Evolutionary conservation across 2,888 invertebrate genomes (phyloP).

Genomic region (Dilophus febrilis): DNA sequence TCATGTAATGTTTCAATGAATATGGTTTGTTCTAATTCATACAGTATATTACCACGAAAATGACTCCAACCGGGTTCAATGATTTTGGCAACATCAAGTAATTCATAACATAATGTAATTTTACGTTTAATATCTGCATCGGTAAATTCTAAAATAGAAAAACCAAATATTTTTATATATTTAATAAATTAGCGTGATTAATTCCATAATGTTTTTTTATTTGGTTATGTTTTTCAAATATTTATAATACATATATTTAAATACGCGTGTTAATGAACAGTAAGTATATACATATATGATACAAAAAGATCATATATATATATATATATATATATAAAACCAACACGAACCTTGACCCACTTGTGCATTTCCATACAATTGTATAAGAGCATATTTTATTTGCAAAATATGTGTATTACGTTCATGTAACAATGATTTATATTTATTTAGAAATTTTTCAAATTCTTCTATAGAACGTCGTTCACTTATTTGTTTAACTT

Average conservation of each 20-base stretch:
- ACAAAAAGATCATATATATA: too few species aligned
- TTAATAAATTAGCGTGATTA: too few species aligned
- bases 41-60: constrained; percentile 43
- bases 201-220: too few species aligned
- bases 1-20: constrained; percentile 39
- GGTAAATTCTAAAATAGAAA: constrained; percentile 33
- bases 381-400: constrained; percentile 49
- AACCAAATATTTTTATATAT: constrained; percentile 12
- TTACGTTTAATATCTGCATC: constrained; percentile 40
- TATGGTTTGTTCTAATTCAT: constrained; percentile 47
- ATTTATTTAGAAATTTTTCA: constrained; percentile 45
- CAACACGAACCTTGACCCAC: too few species aligned
- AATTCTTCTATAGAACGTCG: constrained; percentile 36
- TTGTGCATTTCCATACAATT: constrained; percentile 47
- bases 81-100: constrained; percentile 43
- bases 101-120: constrained; percentile 45
- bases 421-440: constrained; percentile 44
- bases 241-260: too few species aligned
- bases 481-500: constrained; percentile 36
- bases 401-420: constrained; percentile 49
- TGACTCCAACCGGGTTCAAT: constrained; percentile 47
- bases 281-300: too few species aligned
- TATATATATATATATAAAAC: too few species aligned
- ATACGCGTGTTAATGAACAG: too few species aligned
- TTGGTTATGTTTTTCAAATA: too few species aligned